These are phyloP conservation scores for Campopleginae sp. DNA, from an alignment of 2,888 invertebrate species.

Conservation along the genomic window DNA sequence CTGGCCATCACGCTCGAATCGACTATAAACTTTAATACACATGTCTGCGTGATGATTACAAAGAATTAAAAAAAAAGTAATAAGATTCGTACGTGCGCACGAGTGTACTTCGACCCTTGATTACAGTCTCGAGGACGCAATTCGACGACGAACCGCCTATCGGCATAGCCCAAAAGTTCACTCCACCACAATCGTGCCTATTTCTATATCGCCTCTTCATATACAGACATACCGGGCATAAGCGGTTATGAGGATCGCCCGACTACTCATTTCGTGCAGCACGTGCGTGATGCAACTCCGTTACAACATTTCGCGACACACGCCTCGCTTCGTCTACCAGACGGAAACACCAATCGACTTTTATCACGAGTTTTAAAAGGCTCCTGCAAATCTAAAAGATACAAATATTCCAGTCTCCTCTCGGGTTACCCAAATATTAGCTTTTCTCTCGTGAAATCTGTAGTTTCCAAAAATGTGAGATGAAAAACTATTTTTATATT, in stretches of 20 bases:
- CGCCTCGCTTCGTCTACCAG: background rate
- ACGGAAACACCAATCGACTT: background rate
- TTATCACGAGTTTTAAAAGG: background rate
- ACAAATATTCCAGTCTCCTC: background rate
- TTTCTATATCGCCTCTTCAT: background rate
- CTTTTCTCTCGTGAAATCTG: background rate
- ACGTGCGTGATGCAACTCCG: slow-evolving; percentile 66
- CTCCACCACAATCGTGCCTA: background rate
- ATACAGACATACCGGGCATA: background rate
- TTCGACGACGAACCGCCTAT: slow-evolving; percentile 35
- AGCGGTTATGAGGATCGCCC: slow-evolving; percentile 11
- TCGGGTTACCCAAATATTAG: background rate
- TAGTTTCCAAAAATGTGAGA: background rate
- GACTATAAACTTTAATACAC: background rate
- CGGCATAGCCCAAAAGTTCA: slow-evolving; percentile 16
- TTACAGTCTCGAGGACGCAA: slow-evolving; percentile 34
- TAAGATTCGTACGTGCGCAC: slow-evolving; percentile 16
- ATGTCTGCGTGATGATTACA: background rate
- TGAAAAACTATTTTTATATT: background rate
- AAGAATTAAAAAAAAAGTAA: background rate
- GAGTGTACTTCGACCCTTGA: slow-evolving; percentile 64
- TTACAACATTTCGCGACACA: slow-evolving; percentile 50
- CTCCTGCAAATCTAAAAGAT: background rate
- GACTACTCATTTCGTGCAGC: slow-evolving; percentile 47
- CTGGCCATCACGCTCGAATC: slow-evolving; percentile 37